Percentiles rank a stretch among this genome's conserved stretches.
Conservation (phyloP, 2,797 vertebrate genomes). For the Anabacerthia variegaticeps region DNA sequence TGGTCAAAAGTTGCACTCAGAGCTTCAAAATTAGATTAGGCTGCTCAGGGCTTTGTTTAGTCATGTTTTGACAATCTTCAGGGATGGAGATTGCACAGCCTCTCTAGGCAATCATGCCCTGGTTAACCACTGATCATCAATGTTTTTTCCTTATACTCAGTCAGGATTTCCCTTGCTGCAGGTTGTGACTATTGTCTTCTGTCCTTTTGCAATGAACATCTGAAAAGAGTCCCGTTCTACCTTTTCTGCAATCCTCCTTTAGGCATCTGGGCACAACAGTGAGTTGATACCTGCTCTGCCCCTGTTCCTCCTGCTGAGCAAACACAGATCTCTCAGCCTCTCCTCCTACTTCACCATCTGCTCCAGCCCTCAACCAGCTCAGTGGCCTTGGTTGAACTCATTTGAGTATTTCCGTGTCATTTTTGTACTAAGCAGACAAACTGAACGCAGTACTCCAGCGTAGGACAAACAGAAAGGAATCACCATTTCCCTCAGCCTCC, state of each 20-base stretch:
- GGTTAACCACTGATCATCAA: neutral
- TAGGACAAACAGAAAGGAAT: neutral
- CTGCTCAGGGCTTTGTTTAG: neutral
- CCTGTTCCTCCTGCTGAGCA: neutral
- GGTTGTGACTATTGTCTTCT: neutral
- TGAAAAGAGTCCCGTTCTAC: neutral
- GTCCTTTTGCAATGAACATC: neutral
- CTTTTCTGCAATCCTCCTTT: neutral
- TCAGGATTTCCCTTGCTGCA: neutral
- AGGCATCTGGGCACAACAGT: neutral
- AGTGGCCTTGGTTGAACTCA: neutral
- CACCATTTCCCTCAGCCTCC: neutral
- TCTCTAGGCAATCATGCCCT: neutral
- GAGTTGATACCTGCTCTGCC: neutral
- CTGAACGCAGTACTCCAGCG: neutral
- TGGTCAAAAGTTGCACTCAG: conserved; percentile 9
- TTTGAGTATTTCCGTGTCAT: neutral
- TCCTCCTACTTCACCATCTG: neutral
- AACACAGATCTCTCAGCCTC: neutral
- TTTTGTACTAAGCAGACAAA: neutral
- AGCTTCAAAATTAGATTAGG: conserved; percentile 5
- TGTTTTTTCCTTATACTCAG: neutral
- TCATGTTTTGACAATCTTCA: conserved; percentile 8
- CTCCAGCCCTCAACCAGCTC: neutral
- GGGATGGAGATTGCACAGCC: neutral